Evolutionary conservation across 2,113 vertebrate genomes (phyloP).

Genomic region (Mus spicilegus): DNA sequence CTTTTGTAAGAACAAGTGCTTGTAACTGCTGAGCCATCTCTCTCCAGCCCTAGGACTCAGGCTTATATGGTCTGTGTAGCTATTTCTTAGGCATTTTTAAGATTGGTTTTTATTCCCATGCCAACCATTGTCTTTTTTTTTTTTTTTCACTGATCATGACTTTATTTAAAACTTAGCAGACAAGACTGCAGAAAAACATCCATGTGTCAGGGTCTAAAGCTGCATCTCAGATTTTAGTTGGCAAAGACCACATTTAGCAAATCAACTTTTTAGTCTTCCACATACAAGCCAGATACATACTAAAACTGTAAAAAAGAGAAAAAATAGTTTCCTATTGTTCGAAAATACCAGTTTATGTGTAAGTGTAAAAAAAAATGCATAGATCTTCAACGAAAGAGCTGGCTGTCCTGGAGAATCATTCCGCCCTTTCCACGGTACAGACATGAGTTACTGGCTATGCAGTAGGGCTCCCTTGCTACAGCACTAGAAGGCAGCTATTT

Average conservation of each 20-base stretch:
- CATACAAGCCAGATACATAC: constrained; percentile 74
- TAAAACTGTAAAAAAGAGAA: constrained; percentile 80
- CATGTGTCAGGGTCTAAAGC: constrained; percentile 82
- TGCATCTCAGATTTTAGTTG: constrained; percentile 80
- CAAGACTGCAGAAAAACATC: constrained; percentile 84
- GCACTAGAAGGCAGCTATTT: constrained; percentile 90
- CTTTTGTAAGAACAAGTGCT: background rate
- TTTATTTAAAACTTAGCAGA: constrained; percentile 87
- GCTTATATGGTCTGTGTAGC: background rate
- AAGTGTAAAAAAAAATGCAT: constrained; percentile 85
- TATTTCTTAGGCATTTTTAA: background rate
- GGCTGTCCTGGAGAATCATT: constrained; percentile 88
- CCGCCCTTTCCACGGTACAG: constrained; percentile 86
- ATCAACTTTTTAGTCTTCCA: constrained; percentile 79
- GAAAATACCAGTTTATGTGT: constrained; percentile 83
- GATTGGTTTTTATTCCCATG: background rate
- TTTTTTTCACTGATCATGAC: constrained; percentile 77
- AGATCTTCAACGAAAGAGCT: constrained; percentile 83
- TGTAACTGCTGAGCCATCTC: background rate
- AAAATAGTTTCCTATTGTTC: constrained; percentile 67
- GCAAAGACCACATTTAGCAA: constrained; percentile 81
- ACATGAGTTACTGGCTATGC: constrained; percentile 88
- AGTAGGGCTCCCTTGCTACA: constrained; percentile 87
- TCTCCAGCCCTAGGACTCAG: background rate
- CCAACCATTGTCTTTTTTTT: too few relatives aligned